Base-by-base conservation (phyloP, 2,888 invertebrate species). In the Apamea monoglypha region DNA sequence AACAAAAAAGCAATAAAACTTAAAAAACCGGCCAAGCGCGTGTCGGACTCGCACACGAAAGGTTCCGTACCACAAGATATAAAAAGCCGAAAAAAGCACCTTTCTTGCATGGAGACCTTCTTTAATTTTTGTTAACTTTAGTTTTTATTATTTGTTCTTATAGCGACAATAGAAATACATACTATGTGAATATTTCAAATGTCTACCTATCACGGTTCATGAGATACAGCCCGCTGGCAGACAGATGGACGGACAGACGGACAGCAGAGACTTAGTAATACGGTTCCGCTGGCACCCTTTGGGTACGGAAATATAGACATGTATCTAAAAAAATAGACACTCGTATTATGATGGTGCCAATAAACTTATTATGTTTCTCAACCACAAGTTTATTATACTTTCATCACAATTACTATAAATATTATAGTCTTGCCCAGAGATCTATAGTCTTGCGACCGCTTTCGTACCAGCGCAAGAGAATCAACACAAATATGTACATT, bases 401-500 rank as follows among this genome's bases (percentile, higher is more conserved):
- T 50, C 36, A 50, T 76, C n/a, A 63, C 25, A 63, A 63, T 36
- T 29, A 50, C 40, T 21, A 21, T 36, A 75, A 21, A 29, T 29
- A 66, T 67, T n/a, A 40, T 44, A 67, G 1, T 40, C 16, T 44
- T 18, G 25, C 18, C n/a, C n/a, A 68, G 44, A 29, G 29, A 47
- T 68, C 68, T 47, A 29, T 21, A 14, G 8, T n/a, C 25, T 61
- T n/a, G 14, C 68, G 47, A 61, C 63, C 14, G 25, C 40, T 70
- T 47, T 61, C 1, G 61, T 36, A 44, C 44, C 25, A 61, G 40
- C 21, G 16, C 66, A 56, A 70, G 14, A 77, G 16, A 53, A 68
- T 40, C 18, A 53, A 71, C 44, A 67, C n/a, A 74, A 64, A 53
- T 78, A 74, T 64, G 64, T 64, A 36, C 36, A 36, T 32, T 69